A percentile compares a stretch with the other conserved stretches of the same genome.
These are phyloP conservation scores for Brachionus calyciflorus DNA, from an alignment of 1,140 invertebrate genomes.

Conservation along the genomic window DNA sequence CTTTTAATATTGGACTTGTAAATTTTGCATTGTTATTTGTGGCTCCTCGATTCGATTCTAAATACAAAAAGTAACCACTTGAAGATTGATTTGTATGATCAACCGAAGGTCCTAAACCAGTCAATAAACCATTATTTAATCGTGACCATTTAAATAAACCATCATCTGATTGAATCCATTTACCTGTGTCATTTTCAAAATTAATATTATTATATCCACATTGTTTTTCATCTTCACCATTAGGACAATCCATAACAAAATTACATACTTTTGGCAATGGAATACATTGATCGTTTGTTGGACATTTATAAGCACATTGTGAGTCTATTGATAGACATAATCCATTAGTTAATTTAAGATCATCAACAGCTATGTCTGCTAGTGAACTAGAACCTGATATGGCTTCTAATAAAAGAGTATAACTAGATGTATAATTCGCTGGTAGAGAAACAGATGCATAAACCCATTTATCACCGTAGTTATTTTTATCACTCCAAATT, in stretches of 20 bases:
- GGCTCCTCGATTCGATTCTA: constrained; percentile 35
- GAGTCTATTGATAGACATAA: background rate
- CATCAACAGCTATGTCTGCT: constrained; percentile 48
- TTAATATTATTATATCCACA: constrained; percentile 49
- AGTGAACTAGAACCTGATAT: background rate
- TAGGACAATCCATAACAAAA: constrained; percentile 53
- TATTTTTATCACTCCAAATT: background rate
- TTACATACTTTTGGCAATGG: constrained; percentile 52
- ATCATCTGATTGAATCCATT: constrained; percentile 47
- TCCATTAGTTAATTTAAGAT: constrained; percentile 27
- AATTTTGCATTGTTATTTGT: constrained; percentile 31
- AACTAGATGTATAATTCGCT: background rate
- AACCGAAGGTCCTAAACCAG: constrained; percentile 41
- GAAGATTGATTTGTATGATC: constrained; percentile 49
- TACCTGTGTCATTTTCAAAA: constrained; percentile 50
- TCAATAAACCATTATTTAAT: background rate
- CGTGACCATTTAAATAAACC: constrained; percentile 46
- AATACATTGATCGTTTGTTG: constrained; percentile 49
- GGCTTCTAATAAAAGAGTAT: constrained; percentile 13
- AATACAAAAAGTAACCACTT: constrained; percentile 48
- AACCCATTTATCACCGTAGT: constrained; percentile 37
- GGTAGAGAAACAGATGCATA: constrained; percentile 32
- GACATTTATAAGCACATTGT: constrained; percentile 19
- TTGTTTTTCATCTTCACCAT: constrained; percentile 54
- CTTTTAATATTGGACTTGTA: constrained; percentile 42